Evolutionary conservation across 2,888 invertebrate genomes (phyloP).

Genomic region (Bombylius major): DNA sequence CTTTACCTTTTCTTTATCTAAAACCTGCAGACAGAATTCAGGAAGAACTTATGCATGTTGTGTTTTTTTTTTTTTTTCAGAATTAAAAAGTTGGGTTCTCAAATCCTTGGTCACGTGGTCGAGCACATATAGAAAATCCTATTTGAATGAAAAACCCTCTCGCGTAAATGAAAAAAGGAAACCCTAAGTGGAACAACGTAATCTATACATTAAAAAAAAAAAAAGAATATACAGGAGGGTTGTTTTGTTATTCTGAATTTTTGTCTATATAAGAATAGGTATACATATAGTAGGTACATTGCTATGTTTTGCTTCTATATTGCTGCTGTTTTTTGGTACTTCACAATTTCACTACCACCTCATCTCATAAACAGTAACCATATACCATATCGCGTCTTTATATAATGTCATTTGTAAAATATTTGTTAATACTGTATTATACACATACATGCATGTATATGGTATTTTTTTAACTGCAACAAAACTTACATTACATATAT

Average conservation of each 20-base stretch:
- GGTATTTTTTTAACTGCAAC: not conserved
- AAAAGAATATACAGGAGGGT: not conserved
- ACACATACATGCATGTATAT: not conserved
- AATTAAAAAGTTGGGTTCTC: not conserved
- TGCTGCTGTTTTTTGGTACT: not conserved
- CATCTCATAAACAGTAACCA: not conserved
- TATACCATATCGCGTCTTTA: too few species aligned
- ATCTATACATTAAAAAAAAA: constrained; percentile 1
- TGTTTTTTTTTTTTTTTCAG: not conserved
- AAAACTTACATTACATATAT: not conserved
- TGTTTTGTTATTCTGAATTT: too few species aligned
- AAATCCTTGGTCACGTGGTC: constrained; percentile 8
- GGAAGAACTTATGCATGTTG: not conserved
- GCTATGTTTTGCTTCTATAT: constrained; percentile 1
- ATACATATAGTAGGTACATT: not conserved
- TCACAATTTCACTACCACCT: not conserved
- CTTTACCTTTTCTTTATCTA: too few species aligned
- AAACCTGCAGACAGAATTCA: not conserved
- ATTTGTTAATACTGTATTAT: not conserved
- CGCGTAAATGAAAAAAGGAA: constrained; percentile 1
- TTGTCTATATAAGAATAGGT: too few species aligned
- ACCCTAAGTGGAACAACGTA: constrained; percentile 11
- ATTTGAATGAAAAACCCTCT: constrained; percentile 1
- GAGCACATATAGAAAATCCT: constrained; percentile 1
- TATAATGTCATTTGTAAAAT: too few species aligned